Base-by-base conservation (phyloP, 37 sponge, comb jelly and placozoan species). In the Cliona cf. orientalis region DNA sequence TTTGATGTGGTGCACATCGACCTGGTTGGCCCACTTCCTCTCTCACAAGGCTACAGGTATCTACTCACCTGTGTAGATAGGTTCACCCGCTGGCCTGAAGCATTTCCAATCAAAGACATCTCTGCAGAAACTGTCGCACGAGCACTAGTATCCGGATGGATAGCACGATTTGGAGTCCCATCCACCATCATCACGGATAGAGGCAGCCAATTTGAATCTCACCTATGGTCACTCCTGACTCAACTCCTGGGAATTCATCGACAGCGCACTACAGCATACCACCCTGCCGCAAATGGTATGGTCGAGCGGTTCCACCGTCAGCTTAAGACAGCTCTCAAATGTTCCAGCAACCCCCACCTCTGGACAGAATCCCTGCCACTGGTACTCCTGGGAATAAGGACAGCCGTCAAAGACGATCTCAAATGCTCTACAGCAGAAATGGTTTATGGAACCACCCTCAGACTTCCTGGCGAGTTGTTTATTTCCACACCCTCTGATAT, bases 401-500 rank as follows among this genome's bases (percentile, higher is more conserved):
- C 92, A 42, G 70, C 88, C 11, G 39, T 82, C 55, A 86, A 87
- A 58, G 84, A 84, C 29, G 88, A 92, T 61, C 39, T 92, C 5
- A 22, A 41, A 34, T 83, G 72, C 46, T 84, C 75, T 22, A 37
- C 84, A 46, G 88, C 92, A 58, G 92, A 92, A 76, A 56, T 92
- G 66, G 75, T 84, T 17, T 92, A 92, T 75, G 92, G 92, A 58
- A 84, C 88, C 1, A 87, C 92, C 33, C 76, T 92, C 6, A 41
- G 84, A 22, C 76, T 87, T 46, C 88, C 92, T 1, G 88, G 92
- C 28, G 89, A 84, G 67, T 92, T 82, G 74, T 79, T 92, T 44
- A 35, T 33, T 44, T 43, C 91, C n/a, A n/a, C n/a, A n/a, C n/a
- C n/a, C n/a, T n/a, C n/a, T n/a, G n/a, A n/a, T n/a, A n/a, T n/a